Percentiles rank a stretch among this genome's conserved stretches.
phyloP scores from a whole-genome alignment of 64 coral and sea anemone species.

The Stichodactyla mertensii region DNA sequence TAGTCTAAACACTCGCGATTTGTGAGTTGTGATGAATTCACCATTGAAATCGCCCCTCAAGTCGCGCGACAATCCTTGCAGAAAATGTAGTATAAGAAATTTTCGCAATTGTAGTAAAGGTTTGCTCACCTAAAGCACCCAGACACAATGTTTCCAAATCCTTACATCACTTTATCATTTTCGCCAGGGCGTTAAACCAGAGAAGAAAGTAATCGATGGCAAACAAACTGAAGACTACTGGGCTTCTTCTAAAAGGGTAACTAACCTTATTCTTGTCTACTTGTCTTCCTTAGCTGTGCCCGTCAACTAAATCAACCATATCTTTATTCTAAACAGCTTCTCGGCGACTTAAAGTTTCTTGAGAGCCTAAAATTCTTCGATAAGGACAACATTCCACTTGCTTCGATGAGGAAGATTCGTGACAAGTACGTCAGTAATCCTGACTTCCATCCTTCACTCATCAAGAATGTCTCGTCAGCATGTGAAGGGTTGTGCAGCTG shows the following conservation, averaged over 20 bases:
- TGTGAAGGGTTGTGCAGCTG: slow-evolving; percentile 93
- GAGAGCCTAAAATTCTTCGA: slow-evolving; percentile 83
- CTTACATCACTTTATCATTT: background rate
- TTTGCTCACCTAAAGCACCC: too few species aligned
- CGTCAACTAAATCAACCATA: background rate
- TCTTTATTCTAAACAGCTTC: slow-evolving; percentile 38
- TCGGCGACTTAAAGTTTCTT: slow-evolving; percentile 92
- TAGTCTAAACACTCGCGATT: too few species aligned
- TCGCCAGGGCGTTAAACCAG: slow-evolving; percentile 64
- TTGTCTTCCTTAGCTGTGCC: background rate
- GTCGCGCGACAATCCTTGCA: too few species aligned
- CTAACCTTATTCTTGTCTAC: background rate
- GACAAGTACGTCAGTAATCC: slow-evolving; percentile 93
- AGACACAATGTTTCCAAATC: background rate
- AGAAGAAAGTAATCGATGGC: slow-evolving; percentile 85
- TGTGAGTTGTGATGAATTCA: too few species aligned
- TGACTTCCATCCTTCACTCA: slow-evolving; percentile 88
- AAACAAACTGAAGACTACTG: slow-evolving; percentile 93
- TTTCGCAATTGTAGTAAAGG: too few species aligned
- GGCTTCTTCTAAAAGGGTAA: slow-evolving; percentile 90
- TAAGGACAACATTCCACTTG: slow-evolving; percentile 82
- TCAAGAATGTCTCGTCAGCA: slow-evolving; percentile 88
- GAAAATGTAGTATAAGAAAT: too few species aligned
- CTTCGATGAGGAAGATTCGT: slow-evolving; percentile 79
- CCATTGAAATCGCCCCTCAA: too few species aligned